Evolutionary conservation across 2,797 vertebrate species (phyloP).

Genomic region (Eurystomus glaucurus): DNA sequence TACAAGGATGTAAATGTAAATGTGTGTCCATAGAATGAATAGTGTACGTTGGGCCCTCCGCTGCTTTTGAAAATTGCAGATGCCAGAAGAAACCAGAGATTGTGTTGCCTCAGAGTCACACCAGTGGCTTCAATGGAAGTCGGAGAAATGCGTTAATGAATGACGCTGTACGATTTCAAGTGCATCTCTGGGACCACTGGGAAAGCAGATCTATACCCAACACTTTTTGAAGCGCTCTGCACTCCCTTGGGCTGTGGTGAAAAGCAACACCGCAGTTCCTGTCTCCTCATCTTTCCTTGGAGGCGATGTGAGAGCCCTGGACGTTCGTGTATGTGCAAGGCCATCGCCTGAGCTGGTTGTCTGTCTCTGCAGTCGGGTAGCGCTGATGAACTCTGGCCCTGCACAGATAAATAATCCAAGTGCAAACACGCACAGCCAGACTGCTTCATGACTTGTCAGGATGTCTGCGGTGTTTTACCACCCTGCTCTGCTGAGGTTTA

Average conservation of each 20-base stretch:
- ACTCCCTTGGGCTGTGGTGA: not conserved
- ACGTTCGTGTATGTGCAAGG: accelerated
- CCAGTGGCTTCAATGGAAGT: not conserved
- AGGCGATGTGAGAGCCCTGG: not conserved
- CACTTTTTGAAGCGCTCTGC: not conserved
- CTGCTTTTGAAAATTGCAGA: not conserved
- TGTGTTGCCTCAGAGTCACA: not conserved
- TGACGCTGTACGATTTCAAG: not conserved
- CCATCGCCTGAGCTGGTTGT: not conserved
- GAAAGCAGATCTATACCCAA: not conserved
- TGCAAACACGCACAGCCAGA: not conserved
- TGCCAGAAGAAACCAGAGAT: not conserved
- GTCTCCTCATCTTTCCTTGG: not conserved
- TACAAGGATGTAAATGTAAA: not conserved
- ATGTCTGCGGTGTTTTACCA: not conserved
- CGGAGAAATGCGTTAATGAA: not conserved
- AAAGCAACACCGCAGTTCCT: not conserved
- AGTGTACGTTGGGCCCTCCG: accelerated
- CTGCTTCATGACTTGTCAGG: not conserved
- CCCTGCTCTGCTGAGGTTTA: not conserved
- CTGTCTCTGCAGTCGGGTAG: not conserved
- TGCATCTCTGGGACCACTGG: not conserved
- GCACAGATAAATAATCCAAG: accelerated
- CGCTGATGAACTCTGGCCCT: not conserved
- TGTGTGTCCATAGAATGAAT: not conserved